Percentiles rank a stretch among this genome's conserved stretches.
These are phyloP conservation scores for Drosophila punjabiensis DNA, from an alignment of 1,140 invertebrate genomes.

Conservation along the genomic window DNA sequence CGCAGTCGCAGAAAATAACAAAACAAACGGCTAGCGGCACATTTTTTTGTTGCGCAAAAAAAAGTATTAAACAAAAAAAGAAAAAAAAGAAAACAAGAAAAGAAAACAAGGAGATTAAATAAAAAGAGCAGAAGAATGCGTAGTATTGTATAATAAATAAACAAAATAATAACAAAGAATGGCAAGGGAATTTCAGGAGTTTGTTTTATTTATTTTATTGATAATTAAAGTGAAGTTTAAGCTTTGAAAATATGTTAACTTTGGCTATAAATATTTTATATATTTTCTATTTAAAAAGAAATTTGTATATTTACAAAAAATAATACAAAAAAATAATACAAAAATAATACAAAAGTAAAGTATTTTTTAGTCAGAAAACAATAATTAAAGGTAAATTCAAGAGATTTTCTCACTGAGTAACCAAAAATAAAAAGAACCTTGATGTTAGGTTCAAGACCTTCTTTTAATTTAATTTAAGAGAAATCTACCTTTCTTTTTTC, in stretches of 20 bases:
- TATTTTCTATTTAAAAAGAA: neutral
- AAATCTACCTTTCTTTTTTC: too few relatives aligned
- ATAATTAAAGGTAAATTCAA: neutral
- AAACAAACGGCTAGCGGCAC: conserved; percentile 60
- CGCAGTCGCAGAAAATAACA: conserved; percentile 52
- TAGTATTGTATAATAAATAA: conserved; percentile 19
- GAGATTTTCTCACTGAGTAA: neutral
- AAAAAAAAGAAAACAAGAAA: too few relatives aligned
- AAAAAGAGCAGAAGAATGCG: conserved; percentile 17
- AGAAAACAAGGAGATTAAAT: conserved; percentile 15
- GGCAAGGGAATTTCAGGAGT: neutral
- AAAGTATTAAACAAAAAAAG: conserved; percentile 45
- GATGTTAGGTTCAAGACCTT: neutral
- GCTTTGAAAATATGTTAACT: neutral
- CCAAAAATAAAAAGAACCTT: neutral
- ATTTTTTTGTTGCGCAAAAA: conserved; percentile 74
- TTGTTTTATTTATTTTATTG: neutral
- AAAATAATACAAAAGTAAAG: neutral
- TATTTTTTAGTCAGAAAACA: neutral
- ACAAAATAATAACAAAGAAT: conserved; percentile 44
- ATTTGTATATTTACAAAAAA: neutral
- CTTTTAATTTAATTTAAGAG: neutral
- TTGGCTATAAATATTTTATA: neutral
- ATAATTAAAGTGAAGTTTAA: too few relatives aligned
- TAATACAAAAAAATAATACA: too few relatives aligned